These are phyloP conservation scores for Neotoma lepida DNA, from an alignment of 2,113 vertebrate genomes.

Conservation along the genomic window DNA sequence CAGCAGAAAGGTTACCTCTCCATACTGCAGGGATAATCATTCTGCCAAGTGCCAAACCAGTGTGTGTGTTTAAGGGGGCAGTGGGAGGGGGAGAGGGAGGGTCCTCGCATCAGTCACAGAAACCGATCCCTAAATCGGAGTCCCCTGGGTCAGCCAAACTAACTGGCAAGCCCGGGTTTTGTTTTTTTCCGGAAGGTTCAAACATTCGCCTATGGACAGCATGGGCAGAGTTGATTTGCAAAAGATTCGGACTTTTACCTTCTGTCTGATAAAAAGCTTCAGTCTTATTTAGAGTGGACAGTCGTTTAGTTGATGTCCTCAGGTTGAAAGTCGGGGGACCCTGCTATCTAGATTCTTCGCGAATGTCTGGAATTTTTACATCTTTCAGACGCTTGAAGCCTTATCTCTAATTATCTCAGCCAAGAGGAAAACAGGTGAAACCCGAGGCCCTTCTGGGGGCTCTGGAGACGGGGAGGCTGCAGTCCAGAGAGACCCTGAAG, in stretches of 20 bases:
- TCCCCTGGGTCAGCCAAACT: constrained; percentile 50
- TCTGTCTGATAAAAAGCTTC: neutral
- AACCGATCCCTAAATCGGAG: constrained; percentile 50
- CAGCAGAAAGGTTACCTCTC: constrained; percentile 78
- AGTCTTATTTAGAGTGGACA: neutral
- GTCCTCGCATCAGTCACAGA: constrained; percentile 49
- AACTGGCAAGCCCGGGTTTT: neutral
- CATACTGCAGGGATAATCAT: constrained; percentile 69
- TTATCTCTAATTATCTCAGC: constrained; percentile 4
- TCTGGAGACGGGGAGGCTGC: neutral
- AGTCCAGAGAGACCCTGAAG: neutral
- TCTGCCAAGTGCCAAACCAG: constrained; percentile 46
- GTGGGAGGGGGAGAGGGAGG: neutral
- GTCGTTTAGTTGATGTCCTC: neutral
- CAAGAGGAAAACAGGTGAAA: constrained; percentile 48
- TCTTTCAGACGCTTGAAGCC: neutral
- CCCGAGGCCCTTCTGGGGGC: neutral
- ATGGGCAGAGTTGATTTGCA: neutral
- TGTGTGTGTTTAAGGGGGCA: too few species aligned
- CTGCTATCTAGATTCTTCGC: neutral
- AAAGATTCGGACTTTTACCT: neutral
- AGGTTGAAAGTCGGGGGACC: neutral
- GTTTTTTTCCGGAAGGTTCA: constrained; percentile 41
- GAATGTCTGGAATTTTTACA: neutral
- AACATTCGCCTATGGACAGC: neutral